Percentiles rank a stretch among this genome's conserved stretches.
Conservation (phyloP, 2,888 invertebrate species). For the Oscheius myriophilus region DNA sequence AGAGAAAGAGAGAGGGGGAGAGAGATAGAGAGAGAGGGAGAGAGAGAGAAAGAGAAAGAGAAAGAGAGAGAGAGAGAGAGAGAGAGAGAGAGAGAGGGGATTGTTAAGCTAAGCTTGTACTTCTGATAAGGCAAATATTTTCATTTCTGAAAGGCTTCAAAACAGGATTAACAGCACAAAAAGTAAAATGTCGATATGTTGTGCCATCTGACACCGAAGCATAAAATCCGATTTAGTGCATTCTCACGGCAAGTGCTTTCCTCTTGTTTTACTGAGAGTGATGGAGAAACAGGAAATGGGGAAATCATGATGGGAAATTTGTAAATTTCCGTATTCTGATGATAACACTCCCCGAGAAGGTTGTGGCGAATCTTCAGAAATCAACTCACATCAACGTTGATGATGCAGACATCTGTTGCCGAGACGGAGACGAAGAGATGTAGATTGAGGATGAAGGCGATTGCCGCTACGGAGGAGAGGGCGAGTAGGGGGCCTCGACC, state of each 20-base stretch:
- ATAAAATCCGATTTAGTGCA: not conserved
- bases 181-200: not conserved
- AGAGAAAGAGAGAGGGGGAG: no score
- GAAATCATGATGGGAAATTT: slow-evolving; percentile 1
- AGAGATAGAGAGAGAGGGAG: no score
- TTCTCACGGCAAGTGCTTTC: not conserved
- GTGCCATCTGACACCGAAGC: no score
- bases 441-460: slow-evolving; percentile 44
- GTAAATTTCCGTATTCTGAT: not conserved
- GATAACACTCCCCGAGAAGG: not conserved
- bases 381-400: slow-evolving; percentile 40
- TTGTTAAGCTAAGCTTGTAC: no score
- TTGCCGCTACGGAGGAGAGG: slow-evolving; percentile 34
- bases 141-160: no score
- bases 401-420: slow-evolving; percentile 35
- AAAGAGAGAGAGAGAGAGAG: no score
- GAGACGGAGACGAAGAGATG: slow-evolving; percentile 45
- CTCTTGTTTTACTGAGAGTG: not conserved
- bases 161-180: slow-evolving; percentile 7
- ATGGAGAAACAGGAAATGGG: not conserved
- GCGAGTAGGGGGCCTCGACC: slow-evolving; percentile 45
- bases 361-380: not conserved
- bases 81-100: no score
- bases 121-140: no score
- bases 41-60: no score